Conservation (phyloP, 53 echinoderm and acorn worm genomes). For the Stichopus horrens region DNA sequence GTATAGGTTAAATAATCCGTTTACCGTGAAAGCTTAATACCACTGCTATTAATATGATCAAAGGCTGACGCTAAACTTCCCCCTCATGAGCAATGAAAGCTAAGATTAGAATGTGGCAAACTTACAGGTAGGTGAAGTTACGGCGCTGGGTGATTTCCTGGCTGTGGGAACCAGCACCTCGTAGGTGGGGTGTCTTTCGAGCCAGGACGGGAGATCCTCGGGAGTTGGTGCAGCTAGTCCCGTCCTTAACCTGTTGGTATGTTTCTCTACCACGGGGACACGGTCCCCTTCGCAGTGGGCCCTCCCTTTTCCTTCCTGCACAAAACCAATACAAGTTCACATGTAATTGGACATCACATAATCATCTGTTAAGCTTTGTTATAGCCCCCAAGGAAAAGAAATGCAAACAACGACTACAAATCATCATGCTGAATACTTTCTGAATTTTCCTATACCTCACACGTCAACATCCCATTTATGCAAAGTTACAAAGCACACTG, state of each 20-base stretch:
- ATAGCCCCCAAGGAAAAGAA: no score
- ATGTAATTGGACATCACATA: no score
- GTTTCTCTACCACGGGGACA: constrained; percentile 86
- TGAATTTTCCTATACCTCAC: no score
- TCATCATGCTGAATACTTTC: no score
- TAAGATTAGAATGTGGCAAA: neutral
- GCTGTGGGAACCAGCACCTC: constrained; percentile 84
- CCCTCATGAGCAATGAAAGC: neutral
- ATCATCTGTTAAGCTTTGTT: no score
- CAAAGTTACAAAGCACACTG: no score
- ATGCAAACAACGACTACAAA: no score
- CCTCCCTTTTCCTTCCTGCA: constrained; percentile 22
- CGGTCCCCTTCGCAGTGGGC: constrained; percentile 71
- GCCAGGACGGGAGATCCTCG: constrained; percentile 77
- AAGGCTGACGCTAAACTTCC: neutral
- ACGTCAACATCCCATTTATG: no score
- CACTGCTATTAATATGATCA: no score
- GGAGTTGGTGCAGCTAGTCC: constrained; percentile 84
- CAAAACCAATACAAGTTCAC: no score
- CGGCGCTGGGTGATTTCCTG: constrained; percentile 42
- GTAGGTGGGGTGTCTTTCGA: constrained; percentile 85
- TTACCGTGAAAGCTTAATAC: no score
- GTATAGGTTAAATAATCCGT: no score
- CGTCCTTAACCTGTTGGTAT: constrained; percentile 85
- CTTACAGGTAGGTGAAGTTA: constrained; percentile 40